Conservation (phyloP, 1,140 invertebrate species). For the Apis dorsata region DNA sequence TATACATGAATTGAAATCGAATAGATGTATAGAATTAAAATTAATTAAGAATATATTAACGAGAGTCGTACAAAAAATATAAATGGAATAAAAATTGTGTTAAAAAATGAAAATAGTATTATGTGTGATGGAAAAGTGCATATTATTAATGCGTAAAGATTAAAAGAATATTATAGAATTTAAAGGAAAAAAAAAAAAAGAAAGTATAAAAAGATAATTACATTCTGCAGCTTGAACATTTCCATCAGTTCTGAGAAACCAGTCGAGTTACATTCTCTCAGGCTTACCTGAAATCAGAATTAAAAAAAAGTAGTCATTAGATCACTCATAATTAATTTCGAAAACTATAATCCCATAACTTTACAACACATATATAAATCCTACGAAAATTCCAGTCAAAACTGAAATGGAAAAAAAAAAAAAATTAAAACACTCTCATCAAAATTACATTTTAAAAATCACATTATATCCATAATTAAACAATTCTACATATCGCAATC, state of each 20-base stretch:
- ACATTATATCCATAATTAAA: no score
- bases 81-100: no score
- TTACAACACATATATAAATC: no score
- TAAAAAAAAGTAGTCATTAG: neutral
- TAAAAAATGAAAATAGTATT: no score
- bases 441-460: no score
- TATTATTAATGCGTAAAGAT: neutral
- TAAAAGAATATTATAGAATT: neutral
- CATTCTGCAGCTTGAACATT: neutral
- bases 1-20: neutral
- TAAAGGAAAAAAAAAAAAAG: neutral
- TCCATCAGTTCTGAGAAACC: neutral
- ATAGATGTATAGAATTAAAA: neutral
- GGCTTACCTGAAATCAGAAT: slow-evolving; percentile 24
- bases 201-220: neutral
- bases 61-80: neutral
- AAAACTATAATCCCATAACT: no score
- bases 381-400: no score
- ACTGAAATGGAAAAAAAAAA: no score
- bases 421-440: no score
- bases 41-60: neutral
- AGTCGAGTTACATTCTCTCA: neutral
- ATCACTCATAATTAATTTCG: neutral
- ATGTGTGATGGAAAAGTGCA: no score
- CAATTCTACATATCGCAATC: no score